These are phyloP conservation scores for Arrhamphus sclerolepis DNA, from an alignment of 2,797 vertebrate species.

Conservation along the genomic window DNA sequence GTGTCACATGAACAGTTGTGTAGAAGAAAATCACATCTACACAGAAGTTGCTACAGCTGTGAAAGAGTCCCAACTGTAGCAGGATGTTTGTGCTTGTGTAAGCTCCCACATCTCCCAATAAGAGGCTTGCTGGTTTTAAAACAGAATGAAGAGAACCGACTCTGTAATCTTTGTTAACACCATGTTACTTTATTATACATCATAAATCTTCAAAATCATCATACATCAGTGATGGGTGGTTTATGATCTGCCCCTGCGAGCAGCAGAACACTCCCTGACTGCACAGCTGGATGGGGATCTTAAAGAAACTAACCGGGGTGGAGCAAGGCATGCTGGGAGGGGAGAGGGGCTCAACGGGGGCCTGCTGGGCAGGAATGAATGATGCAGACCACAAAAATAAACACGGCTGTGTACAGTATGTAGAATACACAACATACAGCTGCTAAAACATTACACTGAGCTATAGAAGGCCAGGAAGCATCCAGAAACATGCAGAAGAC, in stretches of 20 bases:
- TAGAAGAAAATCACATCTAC: no score
- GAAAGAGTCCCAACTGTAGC: no score
- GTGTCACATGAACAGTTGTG: no score
- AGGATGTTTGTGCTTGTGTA: no score
- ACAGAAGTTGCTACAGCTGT: no score
- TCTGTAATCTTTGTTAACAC: neutral
- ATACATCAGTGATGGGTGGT: constrained; percentile 11
- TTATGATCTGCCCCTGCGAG: neutral
- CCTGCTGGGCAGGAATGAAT: constrained; percentile 66
- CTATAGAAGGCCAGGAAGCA: constrained; percentile 7
- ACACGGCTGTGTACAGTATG: constrained; percentile 38
- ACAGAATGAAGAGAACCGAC: neutral
- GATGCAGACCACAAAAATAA: constrained; percentile 64
- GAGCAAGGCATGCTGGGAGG: constrained; percentile 56
- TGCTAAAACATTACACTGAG: constrained; percentile 54
- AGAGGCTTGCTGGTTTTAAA: no score
- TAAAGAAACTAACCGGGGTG: constrained; percentile 56
- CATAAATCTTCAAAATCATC: constrained; percentile 22
- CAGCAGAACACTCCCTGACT: constrained; percentile 37
- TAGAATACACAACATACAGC: constrained; percentile 47
- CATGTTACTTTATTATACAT: constrained; percentile 45
- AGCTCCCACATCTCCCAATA: no score
- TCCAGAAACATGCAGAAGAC: constrained; percentile 1
- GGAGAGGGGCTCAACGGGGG: constrained; percentile 34
- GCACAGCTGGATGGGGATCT: constrained; percentile 42